Conservation (phyloP, 2,113 vertebrate genomes). For the Ailurus styani region DNA sequence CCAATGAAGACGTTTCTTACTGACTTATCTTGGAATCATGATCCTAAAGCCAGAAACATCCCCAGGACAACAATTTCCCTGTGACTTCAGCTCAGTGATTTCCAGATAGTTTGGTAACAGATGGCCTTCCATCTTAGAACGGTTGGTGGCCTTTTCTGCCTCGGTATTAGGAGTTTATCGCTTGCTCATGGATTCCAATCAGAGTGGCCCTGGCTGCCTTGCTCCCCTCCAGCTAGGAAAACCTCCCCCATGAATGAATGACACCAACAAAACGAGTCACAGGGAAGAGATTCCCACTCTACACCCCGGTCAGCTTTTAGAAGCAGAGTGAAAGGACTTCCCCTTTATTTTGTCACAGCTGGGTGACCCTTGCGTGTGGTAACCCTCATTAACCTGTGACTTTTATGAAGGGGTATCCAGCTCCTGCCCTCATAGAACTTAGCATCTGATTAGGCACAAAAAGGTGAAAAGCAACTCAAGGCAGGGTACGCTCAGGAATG, state of each 20-base stretch:
- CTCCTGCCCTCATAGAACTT: background rate
- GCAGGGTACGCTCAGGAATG: background rate
- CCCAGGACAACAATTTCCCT: background rate
- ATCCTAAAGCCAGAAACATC: background rate
- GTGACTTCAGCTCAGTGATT: background rate
- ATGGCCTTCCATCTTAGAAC: background rate
- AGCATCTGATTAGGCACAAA: background rate
- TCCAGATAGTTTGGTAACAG: slow-evolving; percentile 13
- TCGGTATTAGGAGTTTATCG: background rate
- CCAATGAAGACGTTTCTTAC: background rate
- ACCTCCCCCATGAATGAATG: background rate
- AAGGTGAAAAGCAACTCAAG: background rate
- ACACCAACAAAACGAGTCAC: background rate
- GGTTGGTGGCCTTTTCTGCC: slow-evolving; percentile 4
- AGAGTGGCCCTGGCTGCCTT: background rate
- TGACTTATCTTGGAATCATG: background rate
- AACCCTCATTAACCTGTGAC: background rate
- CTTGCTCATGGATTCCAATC: background rate
- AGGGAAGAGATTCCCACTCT: background rate
- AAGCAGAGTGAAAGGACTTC: background rate
- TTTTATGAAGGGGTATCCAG: background rate
- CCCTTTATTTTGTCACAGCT: background rate
- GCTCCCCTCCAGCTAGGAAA: background rate
- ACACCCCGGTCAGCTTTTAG: background rate
- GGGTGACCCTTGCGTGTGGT: background rate